Percentiles rank a stretch among this genome's conserved stretches.
Conservation (phyloP, 2,888 invertebrate genomes). For the Drosophila subsilvestris region DNA sequence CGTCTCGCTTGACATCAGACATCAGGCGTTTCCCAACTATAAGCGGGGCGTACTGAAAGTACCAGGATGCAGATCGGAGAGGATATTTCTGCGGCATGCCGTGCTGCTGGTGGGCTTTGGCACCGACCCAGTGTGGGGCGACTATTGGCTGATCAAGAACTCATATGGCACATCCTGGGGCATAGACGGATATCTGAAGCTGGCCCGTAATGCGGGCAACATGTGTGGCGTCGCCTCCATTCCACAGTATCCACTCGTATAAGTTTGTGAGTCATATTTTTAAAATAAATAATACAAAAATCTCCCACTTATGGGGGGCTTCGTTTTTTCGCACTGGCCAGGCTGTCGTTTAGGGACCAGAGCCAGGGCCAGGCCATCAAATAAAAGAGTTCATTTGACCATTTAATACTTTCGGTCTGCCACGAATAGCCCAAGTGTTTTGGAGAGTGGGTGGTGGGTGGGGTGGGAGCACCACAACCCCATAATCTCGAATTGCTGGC, state of each 20-base stretch:
- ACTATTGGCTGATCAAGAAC: slow-evolving; percentile 32
- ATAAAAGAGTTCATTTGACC: slow-evolving; percentile 9
- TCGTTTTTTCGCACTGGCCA: too few species aligned
- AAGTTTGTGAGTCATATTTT: background rate
- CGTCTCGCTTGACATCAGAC: background rate
- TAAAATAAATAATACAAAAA: too few species aligned
- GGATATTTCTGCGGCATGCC: background rate
- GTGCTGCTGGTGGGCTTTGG: slow-evolving; percentile 24
- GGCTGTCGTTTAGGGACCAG: too few species aligned
- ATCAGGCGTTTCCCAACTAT: background rate
- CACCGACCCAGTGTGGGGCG: background rate
- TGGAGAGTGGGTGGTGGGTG: too few species aligned
- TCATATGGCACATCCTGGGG: slow-evolving; percentile 17
- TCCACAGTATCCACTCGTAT: slow-evolving; percentile 16
- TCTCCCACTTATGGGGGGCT: too few species aligned
- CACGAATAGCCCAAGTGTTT: background rate
- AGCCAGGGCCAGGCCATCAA: background rate
- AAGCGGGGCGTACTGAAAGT: background rate
- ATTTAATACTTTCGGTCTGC: slow-evolving; percentile 5
- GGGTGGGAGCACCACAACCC: background rate
- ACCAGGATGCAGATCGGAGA: too few species aligned
- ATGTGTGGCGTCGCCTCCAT: slow-evolving; percentile 26
- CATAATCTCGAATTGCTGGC: slow-evolving; percentile 5
- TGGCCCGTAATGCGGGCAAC: slow-evolving; percentile 18
- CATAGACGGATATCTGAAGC: slow-evolving; percentile 5